Percentiles rank a stretch among this genome's conserved stretches.
Conservation (phyloP, 2,888 invertebrate species). For the Drosophila pullipes region DNA sequence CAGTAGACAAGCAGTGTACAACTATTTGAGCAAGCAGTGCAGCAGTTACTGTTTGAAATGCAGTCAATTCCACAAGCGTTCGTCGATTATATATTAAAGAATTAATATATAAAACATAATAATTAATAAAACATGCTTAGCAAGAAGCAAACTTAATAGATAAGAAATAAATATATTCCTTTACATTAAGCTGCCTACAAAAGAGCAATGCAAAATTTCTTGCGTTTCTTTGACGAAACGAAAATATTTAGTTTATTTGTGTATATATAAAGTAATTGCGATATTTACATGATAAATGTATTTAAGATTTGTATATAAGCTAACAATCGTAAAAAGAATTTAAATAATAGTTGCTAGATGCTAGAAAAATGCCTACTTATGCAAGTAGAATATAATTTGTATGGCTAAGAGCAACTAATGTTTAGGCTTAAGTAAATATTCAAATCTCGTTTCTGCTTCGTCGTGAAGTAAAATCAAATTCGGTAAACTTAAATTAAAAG, state of each 20-base stretch:
- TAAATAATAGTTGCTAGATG: slow-evolving; percentile 45
- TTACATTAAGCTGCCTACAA: too few species aligned
- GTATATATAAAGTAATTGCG: slow-evolving; percentile 39
- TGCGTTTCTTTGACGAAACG: slow-evolving; percentile 60
- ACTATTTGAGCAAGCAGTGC: not conserved
- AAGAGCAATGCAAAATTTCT: not conserved
- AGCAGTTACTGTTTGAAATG: not conserved
- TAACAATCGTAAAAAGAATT: slow-evolving; percentile 19
- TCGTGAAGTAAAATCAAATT: slow-evolving; percentile 42
- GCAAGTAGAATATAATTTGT: slow-evolving; percentile 24
- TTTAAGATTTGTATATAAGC: slow-evolving; percentile 17
- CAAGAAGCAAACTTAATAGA: not conserved
- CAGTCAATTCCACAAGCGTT: not conserved
- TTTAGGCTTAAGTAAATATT: slow-evolving; percentile 14
- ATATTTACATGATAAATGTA: slow-evolving; percentile 51
- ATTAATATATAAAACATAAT: not conserved
- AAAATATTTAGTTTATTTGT: slow-evolving; percentile 47
- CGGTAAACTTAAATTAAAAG: slow-evolving; percentile 53
- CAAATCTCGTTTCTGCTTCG: slow-evolving; percentile 9
- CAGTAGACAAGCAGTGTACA: not conserved
- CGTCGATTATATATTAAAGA: not conserved
- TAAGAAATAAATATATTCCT: not conserved
- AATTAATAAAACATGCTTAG: too few species aligned
- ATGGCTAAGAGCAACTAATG: slow-evolving; percentile 31
- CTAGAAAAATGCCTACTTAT: slow-evolving; percentile 37